Base-by-base conservation (phyloP, 2,797 vertebrate species). In the Morus bassanus region DNA sequence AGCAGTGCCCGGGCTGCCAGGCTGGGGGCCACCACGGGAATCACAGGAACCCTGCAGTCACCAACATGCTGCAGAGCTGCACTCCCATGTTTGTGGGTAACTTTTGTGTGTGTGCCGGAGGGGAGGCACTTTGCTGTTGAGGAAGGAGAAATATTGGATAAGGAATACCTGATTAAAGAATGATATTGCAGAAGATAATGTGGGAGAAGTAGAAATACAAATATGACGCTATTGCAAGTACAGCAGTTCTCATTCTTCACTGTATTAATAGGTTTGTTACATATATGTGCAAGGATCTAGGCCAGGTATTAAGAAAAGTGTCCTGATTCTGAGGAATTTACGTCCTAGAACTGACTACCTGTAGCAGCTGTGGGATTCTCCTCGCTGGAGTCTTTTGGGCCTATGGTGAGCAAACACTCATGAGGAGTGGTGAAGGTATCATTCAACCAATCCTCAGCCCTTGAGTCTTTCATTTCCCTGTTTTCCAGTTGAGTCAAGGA, bases 241-340 rank as follows among this genome's bases (percentile, higher is more conserved):
- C 10, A 43, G 70, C 30, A 70, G 41, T 33, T 79, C n/a, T 64
- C 41, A 22, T 75, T 91, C 65, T 31, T 67, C 81, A 28, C 37
- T 24, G 37, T 6, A 27, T 41, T 46, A 46, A 15, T 3, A 46
- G 18, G 28, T 27, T 28, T 3, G 0, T 54, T 24, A 37, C 0
- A 0, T n/a, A 10, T 43, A 41, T 79, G 45, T 33, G 27, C 31
- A 51, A 51, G 22, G 48, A 50, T 33, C 50, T 87, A 91, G 60
- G n/a, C 31, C 73, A 79, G 50, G 31, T 59, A 9, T 31, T 64
- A 75, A 59, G 54, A 33, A 63, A 43, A 50, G 7, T 45, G 48
- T 23, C 48, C 69, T 43, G 31, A 3, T 33, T 75, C 35, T 56
- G 83, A 86, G 54, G 37, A 64, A 45, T 84, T 77, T 43, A 4